phyloP scores from a whole-genome alignment of 2,888 invertebrate species.

The Polydrusus pterygomalis region DNA sequence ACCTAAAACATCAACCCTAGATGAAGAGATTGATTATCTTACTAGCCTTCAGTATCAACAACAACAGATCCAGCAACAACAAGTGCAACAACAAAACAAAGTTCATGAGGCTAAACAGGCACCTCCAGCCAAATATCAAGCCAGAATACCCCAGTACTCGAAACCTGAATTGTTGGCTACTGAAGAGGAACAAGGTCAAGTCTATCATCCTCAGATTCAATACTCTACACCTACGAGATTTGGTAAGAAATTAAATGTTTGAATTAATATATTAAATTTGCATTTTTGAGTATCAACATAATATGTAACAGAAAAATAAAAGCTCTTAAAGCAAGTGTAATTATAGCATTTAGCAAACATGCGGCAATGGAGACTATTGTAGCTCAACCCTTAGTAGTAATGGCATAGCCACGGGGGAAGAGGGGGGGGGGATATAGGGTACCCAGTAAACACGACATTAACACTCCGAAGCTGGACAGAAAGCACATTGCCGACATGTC shows the following conservation, averaged over 20 bases:
- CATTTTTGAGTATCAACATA: too few relatives aligned
- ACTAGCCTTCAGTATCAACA: conserved; percentile 43
- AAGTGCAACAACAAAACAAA: conserved; percentile 18
- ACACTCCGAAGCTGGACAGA: too few relatives aligned
- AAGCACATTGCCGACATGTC: too few relatives aligned
- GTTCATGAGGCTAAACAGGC: conserved; percentile 21
- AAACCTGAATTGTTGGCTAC: conserved; percentile 30
- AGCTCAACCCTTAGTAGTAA: too few relatives aligned
- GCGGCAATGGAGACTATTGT: too few relatives aligned
- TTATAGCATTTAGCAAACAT: too few relatives aligned
- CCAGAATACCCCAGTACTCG: conserved; percentile 36
- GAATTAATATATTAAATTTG: too few relatives aligned
- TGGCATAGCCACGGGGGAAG: too few relatives aligned
- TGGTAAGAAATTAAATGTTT: conserved; percentile 10
- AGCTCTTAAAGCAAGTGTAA: too few relatives aligned
- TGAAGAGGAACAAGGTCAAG: conserved; percentile 30
- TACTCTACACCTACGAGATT: not conserved
- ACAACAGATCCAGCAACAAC: conserved; percentile 36
- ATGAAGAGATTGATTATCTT: conserved; percentile 42
- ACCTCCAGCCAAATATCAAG: conserved; percentile 35
- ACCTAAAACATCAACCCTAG: conserved; percentile 34
- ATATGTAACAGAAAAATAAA: too few relatives aligned
- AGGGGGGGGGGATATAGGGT: too few relatives aligned
- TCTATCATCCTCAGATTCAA: conserved; percentile 26
- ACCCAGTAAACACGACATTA: too few relatives aligned